Percentiles rank a stretch among this genome's conserved stretches.
Conservation (phyloP, 2,797 vertebrate genomes). For the Tympanoctomys barrerae region DNA sequence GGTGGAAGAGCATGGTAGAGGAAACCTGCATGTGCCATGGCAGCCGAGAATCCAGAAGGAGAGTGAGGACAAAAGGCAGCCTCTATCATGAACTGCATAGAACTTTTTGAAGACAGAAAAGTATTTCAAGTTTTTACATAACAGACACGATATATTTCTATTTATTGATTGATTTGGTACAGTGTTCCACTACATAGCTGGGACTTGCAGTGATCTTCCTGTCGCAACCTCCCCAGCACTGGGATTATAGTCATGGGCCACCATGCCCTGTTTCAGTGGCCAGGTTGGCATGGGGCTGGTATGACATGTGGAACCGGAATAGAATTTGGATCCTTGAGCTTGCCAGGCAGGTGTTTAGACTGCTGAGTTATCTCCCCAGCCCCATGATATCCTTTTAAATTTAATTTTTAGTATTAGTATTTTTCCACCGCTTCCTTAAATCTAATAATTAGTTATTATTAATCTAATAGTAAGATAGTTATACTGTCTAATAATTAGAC, state of each 20-base stretch:
- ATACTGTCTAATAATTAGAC: neutral
- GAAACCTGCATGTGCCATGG: neutral
- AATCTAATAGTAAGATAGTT: no score
- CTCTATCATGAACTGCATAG: neutral
- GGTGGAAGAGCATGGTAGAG: neutral
- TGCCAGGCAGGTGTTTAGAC: no score
- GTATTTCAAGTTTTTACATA: neutral
- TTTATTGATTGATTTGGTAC: no score
- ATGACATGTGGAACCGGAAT: no score
- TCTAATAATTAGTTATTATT: neutral
- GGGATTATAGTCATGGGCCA: no score
- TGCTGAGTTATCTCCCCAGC: no score
- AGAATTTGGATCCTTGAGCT: no score
- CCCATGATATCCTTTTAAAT: neutral
- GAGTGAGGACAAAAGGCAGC: neutral
- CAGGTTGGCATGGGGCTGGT: no score
- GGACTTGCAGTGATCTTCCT: no score
- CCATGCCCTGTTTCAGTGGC: no score
- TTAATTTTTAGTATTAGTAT: neutral
- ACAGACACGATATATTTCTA: neutral
- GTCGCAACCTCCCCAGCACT: no score
- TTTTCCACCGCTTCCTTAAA: slow-evolving; percentile 26
- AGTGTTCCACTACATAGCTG: no score
- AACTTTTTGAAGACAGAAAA: slow-evolving; percentile 9
- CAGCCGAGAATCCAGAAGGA: neutral